These are phyloP conservation scores for Petrocephalus microphthalmus DNA, from an alignment of 2,113 vertebrate genomes.

Conservation along the genomic window DNA sequence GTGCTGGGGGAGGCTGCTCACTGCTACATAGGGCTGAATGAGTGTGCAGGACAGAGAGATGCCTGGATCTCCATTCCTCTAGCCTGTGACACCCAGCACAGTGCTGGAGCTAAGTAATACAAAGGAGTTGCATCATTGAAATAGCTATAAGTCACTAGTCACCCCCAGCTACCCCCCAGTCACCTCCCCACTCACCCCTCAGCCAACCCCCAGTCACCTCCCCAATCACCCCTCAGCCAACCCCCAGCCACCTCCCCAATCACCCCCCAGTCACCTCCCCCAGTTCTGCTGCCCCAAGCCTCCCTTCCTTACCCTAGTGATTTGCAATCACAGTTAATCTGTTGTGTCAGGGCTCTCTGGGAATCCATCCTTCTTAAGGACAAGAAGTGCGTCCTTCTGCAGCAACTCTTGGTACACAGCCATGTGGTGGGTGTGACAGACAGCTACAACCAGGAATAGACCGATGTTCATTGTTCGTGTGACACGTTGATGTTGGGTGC, in stretches of 20 bases:
- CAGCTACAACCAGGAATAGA: constrained; percentile 9
- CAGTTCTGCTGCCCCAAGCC: background rate
- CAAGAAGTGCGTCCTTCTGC: background rate
- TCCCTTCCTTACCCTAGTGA: background rate
- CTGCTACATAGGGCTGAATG: background rate
- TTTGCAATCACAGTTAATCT: background rate
- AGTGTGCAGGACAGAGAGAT: background rate
- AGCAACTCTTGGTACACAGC: background rate
- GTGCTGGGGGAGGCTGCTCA: background rate
- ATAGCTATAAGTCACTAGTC: background rate
- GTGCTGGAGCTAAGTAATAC: background rate
- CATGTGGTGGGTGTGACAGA: background rate
- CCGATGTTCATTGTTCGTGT: background rate
- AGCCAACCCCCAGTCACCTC: background rate
- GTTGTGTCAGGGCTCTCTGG: background rate
- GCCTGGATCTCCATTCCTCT: background rate
- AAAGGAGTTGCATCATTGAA: background rate
- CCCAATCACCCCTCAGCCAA: background rate
- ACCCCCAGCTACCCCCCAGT: background rate
- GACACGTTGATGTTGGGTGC: background rate
- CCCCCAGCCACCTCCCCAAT: background rate
- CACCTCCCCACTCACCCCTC: background rate
- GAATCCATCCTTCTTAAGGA: background rate
- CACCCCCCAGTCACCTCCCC: background rate
- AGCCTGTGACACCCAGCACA: background rate